Base-by-base conservation (phyloP, 2,797 vertebrate species). In the Tympanoctomys barrerae region DNA sequence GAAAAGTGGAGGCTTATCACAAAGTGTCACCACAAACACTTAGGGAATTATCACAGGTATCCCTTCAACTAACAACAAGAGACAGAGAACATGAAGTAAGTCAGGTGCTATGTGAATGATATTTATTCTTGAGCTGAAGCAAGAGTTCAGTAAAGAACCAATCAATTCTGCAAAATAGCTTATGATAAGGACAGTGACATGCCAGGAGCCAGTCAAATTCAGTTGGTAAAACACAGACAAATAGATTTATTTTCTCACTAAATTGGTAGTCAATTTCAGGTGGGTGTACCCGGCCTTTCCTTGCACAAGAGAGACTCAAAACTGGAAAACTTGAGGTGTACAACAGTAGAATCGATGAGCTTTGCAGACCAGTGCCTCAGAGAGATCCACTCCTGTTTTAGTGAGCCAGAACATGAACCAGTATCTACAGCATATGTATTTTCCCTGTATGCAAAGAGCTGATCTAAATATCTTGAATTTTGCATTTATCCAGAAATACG, bases 401-500 rank as follows among this genome's bases (percentile, higher is more conserved):
- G 52, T 24, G 5, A 73, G 12, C 24, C 57, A 85, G 54, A 18
- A 2, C 42, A 52, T 4, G 33, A 70, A 8, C 31, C 42, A 80
- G 57, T 68, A 7, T 46, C 33, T 8, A 26, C 13, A 39, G 31
- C 28, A 46, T 31, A 13, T 36, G 9, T n/a, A 49, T 33, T 68
- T 93, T 13, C 26, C 66, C 42, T 88, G 62, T 19, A 87, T 62
- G 91, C 75, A 79, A 10, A 91, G 39, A 94, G 28, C 8, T 49
- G 86, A 28, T 16, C 22, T 78, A 46, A 31, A 80, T 31, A 66
- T 54, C 59, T 54, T 36, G 12, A 80, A 81, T 92, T 77, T 78
- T 82, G 61, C 59, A 95, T 97, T 95, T 88, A 70, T 88, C 12
- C 54, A 94, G 39, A 96, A 92, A 68, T 85, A 39, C 0, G 31